Base-by-base conservation (phyloP, 2,888 invertebrate species). In the Ennomos erosarius region DNA sequence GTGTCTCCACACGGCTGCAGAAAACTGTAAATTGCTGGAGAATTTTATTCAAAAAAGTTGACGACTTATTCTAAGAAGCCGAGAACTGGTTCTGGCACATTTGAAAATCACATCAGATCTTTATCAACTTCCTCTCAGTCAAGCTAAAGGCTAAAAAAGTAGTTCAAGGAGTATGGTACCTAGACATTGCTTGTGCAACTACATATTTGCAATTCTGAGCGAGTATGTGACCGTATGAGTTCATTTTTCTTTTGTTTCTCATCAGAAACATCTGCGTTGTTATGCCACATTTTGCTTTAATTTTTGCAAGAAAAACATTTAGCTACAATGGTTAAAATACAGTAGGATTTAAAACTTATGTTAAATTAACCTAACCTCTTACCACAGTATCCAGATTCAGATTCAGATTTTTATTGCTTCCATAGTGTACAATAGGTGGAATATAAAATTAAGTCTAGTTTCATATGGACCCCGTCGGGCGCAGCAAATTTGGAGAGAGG, bases 231-330 rank as follows among this genome's bases (percentile, higher is more conserved):
- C 88, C 88, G 87, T 91, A 90, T 12, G 35, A 12, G 45, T 35
- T 34, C 34, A 45, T 45, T 45, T 90, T 88, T 87, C 90, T 88
- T 85, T 87, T 84, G 88, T 88, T 87, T 86, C 82, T 82, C 83
- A 88, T 89, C 85, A 87, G 89, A 90, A 84, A 90, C 90, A 89
- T 84, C 72, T 76, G 71, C 73, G 26, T 85, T 87, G 80, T 86
- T 87, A 88, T 88, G 87, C 85, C 82, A 79, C 75, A 70, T 73
- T 68, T 62, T 68, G 51, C 57, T 6, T 26, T 26, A 26, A 26
- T 6, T 26, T 26, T 26, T 26, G 26, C 6, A 26, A 4, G 26
- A 26, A 26, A 26, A 4, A 26, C 1, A 26, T 26, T n/a, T 16
- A 26, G 3, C 26, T 6, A 26, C 6, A 26, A 26, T 26, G 26